Percentiles rank a stretch among this genome's conserved stretches.
These are phyloP conservation scores for Physocephala rufipes DNA, from an alignment of 2,888 invertebrate species.

Conservation along the genomic window DNA sequence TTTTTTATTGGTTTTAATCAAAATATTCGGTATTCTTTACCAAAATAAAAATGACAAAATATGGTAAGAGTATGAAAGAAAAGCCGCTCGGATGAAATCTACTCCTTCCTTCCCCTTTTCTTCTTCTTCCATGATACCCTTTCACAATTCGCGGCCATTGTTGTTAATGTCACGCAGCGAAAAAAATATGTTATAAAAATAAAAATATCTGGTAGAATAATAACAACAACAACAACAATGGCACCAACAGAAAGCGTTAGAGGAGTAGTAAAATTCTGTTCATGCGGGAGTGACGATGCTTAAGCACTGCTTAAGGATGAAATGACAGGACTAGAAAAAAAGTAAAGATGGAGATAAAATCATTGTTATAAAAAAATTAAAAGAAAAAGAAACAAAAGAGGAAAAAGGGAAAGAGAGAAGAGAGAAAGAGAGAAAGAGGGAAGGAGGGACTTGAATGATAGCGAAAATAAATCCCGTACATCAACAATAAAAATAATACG, in stretches of 20 bases:
- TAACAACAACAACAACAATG: conserved; percentile 11
- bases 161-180: conserved; percentile 20
- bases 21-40: no score
- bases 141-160: conserved; percentile 7
- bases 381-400: not conserved
- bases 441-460: conserved; percentile 2
- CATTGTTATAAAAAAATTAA: conserved; percentile 25
- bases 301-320: conserved; percentile 21
- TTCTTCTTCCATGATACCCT: not conserved
- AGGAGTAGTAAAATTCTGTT: not conserved
- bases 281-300: conserved; percentile 17
- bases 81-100: not conserved
- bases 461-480: conserved; percentile 3
- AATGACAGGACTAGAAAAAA: conserved; percentile 8
- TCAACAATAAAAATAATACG: conserved; percentile 3
- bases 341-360: conserved; percentile 17
- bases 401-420: not conserved
- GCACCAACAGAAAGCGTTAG: not conserved
- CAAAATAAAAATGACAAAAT: no score
- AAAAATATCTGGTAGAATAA: conserved; percentile 25
- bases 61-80: no score
- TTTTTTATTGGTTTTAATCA: no score
- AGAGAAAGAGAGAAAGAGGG: no score
- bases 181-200: not conserved
- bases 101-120: not conserved